These are phyloP conservation scores for Cryptotis parvus DNA, from an alignment of 2,113 vertebrate species.

Conservation along the genomic window DNA sequence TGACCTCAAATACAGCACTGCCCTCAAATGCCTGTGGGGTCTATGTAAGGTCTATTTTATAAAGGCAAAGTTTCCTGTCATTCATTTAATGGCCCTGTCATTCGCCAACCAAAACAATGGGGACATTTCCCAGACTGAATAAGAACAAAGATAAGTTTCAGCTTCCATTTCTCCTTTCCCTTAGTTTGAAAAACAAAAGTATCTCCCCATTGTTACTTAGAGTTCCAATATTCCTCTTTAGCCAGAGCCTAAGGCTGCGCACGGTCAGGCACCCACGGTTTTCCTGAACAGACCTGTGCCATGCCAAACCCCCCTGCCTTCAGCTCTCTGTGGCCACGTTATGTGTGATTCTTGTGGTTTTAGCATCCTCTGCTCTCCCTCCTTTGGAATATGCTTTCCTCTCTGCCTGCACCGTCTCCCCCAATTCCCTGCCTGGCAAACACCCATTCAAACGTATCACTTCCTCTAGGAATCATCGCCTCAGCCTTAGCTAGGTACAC, in stretches of 20 bases:
- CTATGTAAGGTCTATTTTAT: conserved; percentile 16
- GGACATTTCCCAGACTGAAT: neutral
- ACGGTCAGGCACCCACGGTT: neutral
- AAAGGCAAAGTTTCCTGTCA: neutral
- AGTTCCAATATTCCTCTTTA: neutral
- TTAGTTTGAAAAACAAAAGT: neutral
- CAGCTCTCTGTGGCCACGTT: neutral
- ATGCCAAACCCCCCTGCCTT: neutral
- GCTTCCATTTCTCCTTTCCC: neutral
- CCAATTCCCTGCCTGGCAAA: neutral
- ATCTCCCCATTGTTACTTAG: neutral
- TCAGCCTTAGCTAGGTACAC: neutral
- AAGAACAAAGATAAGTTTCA: neutral
- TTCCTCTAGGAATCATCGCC: neutral
- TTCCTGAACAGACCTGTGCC: neutral
- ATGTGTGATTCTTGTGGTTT: neutral
- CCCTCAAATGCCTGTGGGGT: neutral
- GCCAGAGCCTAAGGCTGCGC: neutral
- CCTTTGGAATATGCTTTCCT: neutral
- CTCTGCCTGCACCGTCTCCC: neutral
- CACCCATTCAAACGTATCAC: neutral
- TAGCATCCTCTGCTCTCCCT: neutral
- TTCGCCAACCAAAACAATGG: conserved; percentile 45
- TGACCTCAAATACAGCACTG: neutral
- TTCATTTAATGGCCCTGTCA: conserved; percentile 41